Percentiles rank a stretch among this genome's conserved stretches.
Evolutionary conservation across 2,888 invertebrate genomes (phyloP).

Genomic region (Nycteola revayana): DNA sequence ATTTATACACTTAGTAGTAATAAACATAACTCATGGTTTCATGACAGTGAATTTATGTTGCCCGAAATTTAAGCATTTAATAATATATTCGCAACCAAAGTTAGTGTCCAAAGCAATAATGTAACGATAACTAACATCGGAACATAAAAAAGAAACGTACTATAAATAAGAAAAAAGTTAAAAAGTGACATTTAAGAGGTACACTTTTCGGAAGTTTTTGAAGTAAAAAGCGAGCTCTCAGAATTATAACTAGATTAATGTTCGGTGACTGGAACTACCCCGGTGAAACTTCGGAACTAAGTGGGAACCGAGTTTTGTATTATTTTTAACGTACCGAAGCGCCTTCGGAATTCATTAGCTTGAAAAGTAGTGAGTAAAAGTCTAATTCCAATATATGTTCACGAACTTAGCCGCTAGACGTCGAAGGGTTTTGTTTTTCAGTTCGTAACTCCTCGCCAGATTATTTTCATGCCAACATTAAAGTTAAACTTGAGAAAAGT

Average conservation of each 20-base stretch:
- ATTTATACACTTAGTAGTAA: too few relatives aligned
- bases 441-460: too few relatives aligned
- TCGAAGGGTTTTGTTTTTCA: neutral
- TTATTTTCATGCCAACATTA: too few relatives aligned
- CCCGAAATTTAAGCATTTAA: constrained; percentile 21
- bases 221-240: constrained; percentile 48
- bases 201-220: constrained; percentile 48
- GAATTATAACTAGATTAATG: constrained; percentile 76
- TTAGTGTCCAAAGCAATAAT: constrained; percentile 36
- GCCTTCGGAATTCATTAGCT: constrained; percentile 74
- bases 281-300: constrained; percentile 61
- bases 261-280: constrained; percentile 70
- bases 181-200: constrained; percentile 49
- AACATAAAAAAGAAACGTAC: constrained; percentile 40
- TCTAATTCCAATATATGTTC: constrained; percentile 54
- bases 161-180: constrained; percentile 47
- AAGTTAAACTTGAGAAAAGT: too few relatives aligned
- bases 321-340: constrained; percentile 71
- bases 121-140: constrained; percentile 35
- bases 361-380: constrained; percentile 52
- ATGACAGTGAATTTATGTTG: constrained; percentile 26
- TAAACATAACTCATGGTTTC: constrained; percentile 13
- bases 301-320: constrained; percentile 65
- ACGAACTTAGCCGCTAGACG: constrained; percentile 15
- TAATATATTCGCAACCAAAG: constrained; percentile 16